These are phyloP conservation scores for Drosophila buzzatii DNA, from an alignment of 2,888 invertebrate species.

Conservation along the genomic window DNA sequence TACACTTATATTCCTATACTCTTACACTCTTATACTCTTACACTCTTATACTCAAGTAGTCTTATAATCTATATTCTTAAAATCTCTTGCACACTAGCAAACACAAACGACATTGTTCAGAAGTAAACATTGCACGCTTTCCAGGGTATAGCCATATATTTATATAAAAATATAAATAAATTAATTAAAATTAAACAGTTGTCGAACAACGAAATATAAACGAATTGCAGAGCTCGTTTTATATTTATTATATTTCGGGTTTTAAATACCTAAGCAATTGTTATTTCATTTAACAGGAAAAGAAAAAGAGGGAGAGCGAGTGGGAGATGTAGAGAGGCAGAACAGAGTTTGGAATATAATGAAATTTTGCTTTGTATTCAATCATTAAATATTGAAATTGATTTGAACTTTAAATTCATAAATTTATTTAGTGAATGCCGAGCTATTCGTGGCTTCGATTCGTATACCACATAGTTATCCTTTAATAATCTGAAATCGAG, in stretches of 20 bases:
- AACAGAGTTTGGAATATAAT: background rate
- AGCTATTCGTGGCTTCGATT: too few species aligned
- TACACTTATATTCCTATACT: too few species aligned
- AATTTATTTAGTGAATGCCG: too few species aligned
- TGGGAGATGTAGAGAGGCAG: background rate
- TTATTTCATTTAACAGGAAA: background rate
- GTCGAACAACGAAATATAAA: conserved; percentile 32
- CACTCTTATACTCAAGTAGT: background rate
- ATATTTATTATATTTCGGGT: background rate
- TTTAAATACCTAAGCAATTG: conserved; percentile 1
- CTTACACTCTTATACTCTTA: background rate
- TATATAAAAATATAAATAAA: conserved; percentile 9
- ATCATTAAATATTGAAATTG: conserved; percentile 1
- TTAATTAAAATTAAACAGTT: conserved; percentile 46
- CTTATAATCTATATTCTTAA: too few species aligned
- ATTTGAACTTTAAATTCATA: background rate
- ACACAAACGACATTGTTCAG: background rate
- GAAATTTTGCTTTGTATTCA: background rate
- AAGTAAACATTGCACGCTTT: background rate
- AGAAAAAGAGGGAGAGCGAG: too few species aligned
- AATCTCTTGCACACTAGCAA: too few species aligned
- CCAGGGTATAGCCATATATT: background rate
- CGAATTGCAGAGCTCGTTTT: conserved; percentile 18
- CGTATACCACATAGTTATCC: too few species aligned
- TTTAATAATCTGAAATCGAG: too few species aligned